These are phyloP conservation scores for Chanos chanos DNA, from an alignment of 2,797 vertebrate genomes.

Conservation along the genomic window DNA sequence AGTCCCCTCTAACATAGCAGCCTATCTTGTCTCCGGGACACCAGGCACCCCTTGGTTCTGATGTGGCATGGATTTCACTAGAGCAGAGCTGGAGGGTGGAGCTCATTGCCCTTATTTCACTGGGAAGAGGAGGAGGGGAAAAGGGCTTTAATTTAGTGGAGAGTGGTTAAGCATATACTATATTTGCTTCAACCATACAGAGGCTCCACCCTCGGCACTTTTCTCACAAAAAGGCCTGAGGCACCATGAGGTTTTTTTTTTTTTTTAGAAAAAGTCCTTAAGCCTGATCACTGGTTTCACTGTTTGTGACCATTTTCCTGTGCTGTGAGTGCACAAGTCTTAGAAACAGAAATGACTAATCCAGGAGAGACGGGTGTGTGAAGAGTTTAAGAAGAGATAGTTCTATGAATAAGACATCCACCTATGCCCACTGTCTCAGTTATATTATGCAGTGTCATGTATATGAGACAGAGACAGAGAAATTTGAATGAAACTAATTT, in stretches of 20 bases:
- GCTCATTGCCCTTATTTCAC: constrained; percentile 61
- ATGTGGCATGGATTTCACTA: constrained; percentile 58
- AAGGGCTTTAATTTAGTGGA: constrained; percentile 63
- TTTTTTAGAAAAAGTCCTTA: constrained; percentile 9
- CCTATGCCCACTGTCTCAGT: too few relatives aligned
- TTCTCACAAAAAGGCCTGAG: constrained; percentile 57
- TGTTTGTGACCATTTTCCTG: too few relatives aligned
- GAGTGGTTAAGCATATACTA: constrained; percentile 67
- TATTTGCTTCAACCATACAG: constrained; percentile 66
- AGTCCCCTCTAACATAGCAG: too few relatives aligned
- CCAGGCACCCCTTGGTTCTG: constrained; percentile 6
- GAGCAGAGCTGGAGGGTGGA: constrained; percentile 58
- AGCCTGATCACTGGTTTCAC: too few relatives aligned
- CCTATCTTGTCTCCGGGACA: background rate
- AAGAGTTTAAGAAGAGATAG: too few relatives aligned
- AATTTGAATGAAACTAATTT: too few relatives aligned
- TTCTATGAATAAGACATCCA: too few relatives aligned
- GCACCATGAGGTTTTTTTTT: constrained; percentile 39
- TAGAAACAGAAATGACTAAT: too few relatives aligned
- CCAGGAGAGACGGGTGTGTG: too few relatives aligned
- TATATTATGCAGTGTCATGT: too few relatives aligned
- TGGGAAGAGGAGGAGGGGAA: constrained; percentile 40
- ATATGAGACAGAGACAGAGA: too few relatives aligned
- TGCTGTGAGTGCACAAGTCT: too few relatives aligned
- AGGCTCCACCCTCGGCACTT: constrained; percentile 68